Percentiles rank a stretch among this genome's conserved stretches.
phyloP scores from a whole-genome alignment of 2,888 invertebrate species.

The Tortrix viridana region DNA sequence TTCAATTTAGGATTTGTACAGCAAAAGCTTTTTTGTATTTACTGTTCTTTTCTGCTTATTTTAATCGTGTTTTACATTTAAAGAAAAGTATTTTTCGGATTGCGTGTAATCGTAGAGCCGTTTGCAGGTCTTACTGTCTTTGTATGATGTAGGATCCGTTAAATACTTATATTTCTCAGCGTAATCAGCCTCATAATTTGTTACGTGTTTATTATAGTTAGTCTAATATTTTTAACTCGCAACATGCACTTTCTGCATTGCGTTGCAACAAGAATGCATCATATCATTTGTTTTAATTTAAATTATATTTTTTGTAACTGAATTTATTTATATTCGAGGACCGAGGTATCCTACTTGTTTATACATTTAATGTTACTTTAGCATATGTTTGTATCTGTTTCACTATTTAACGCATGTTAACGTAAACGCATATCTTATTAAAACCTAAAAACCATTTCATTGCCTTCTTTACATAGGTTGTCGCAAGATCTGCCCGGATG shows the following conservation, averaged over 20 bases:
- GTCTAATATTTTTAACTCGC: slow-evolving; percentile 50
- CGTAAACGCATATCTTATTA: slow-evolving; percentile 36
- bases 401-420: slow-evolving; percentile 28
- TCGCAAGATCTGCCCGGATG: slow-evolving; percentile 59
- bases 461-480: slow-evolving; percentile 45
- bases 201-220: slow-evolving; percentile 45
- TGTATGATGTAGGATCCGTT: too few species aligned
- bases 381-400: slow-evolving; percentile 33
- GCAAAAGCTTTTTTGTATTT: slow-evolving; percentile 31
- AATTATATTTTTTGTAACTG: slow-evolving; percentile 71
- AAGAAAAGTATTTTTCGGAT: too few species aligned
- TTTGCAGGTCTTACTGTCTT: too few species aligned
- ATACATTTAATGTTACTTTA: slow-evolving; percentile 45
- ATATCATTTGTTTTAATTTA: slow-evolving; percentile 84
- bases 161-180: too few species aligned
- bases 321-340: slow-evolving; percentile 63
- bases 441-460: slow-evolving; percentile 59
- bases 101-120: too few species aligned
- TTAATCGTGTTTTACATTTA: slow-evolving; percentile 27
- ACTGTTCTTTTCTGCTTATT: slow-evolving; percentile 53
- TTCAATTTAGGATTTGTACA: slow-evolving; percentile 31
- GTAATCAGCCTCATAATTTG: too few species aligned
- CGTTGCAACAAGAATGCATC: slow-evolving; percentile 83
- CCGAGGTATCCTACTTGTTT: slow-evolving; percentile 66
- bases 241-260: slow-evolving; percentile 63